Evolutionary conservation across 2,888 invertebrate species (phyloP).

Genomic region (Drosophila parthenogenetica): DNA sequence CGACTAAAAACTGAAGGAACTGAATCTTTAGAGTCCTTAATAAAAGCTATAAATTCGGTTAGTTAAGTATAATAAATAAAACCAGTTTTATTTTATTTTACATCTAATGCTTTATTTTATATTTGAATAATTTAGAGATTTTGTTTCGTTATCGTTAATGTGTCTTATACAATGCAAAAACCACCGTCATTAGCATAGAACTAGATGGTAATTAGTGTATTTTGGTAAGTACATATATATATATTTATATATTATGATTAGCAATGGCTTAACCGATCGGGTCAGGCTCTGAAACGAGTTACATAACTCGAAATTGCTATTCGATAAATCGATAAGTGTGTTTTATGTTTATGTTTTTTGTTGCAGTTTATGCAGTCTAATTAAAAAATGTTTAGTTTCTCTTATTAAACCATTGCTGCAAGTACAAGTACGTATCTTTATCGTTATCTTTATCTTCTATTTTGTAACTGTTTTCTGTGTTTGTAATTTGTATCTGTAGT

Average conservation of each 20-base stretch:
- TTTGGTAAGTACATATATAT: slow-evolving; percentile 34
- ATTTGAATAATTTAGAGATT: slow-evolving; percentile 70
- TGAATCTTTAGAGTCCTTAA: too few species aligned
- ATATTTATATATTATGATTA: slow-evolving; percentile 14
- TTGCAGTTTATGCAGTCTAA: slow-evolving; percentile 44
- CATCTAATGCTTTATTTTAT: slow-evolving; percentile 80
- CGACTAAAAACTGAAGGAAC: too few species aligned
- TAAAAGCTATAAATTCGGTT: too few species aligned
- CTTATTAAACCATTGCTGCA: slow-evolving; percentile 11
- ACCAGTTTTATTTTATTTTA: slow-evolving; percentile 53
- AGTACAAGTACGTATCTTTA: background rate
- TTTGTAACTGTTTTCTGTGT: slow-evolving; percentile 1
- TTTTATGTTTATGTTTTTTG: slow-evolving; percentile 15
- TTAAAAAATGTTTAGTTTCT: slow-evolving; percentile 23
- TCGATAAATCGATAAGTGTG: slow-evolving; percentile 10
- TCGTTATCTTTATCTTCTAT: background rate
- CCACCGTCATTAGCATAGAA: slow-evolving; percentile 63
- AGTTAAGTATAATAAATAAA: slow-evolving; percentile 23
- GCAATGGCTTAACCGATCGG: slow-evolving; percentile 11
- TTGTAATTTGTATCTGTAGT: background rate
- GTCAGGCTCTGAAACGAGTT: slow-evolving; percentile 16
- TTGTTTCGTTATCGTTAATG: slow-evolving; percentile 47
- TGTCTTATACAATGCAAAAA: slow-evolving; percentile 65
- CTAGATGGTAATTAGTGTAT: slow-evolving; percentile 69
- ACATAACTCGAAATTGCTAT: slow-evolving; percentile 1